Base-by-base conservation (phyloP, 2,888 invertebrate genomes). In the Harpalus rubripes region DNA sequence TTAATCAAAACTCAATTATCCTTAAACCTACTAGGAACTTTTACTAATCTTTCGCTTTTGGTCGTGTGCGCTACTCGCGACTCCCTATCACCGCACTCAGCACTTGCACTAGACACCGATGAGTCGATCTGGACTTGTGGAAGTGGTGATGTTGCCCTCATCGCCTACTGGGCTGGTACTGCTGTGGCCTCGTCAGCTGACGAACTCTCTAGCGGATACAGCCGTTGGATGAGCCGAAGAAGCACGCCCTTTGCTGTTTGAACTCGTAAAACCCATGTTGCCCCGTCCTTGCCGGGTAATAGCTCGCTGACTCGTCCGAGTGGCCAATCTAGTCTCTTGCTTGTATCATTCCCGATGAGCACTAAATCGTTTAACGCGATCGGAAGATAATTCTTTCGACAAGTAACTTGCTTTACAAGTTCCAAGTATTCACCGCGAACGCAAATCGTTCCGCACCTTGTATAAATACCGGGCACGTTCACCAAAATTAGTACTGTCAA, bases 191-290 rank as follows among this genome's bases (percentile, higher is more conserved):
- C 44, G 1, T 52, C 10, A 7, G 12, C 44, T 8, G 44, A 12
- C 6, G 44, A 10, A 52, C 44, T 3, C 44, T 52, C 44, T 7
- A 52, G 12, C 10, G 61, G 68, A 32, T 32, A 68, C 22, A 68
- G 18, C 5, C 68, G 12, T 32, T 68, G 68, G 15, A 68, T 68
- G n/a, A 39, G 39, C 3, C 68, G 68, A 7, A 68, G n/a, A 3
- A 68, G n/a, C 15, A 22, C 10, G 0, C 68, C 68, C 39, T 68
- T 22, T 32, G 18, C n/a, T n/a, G 68, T 68, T 39, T 68, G 68
- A 18, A 68, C 68, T 68, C 68, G 39, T 22, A 68, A 8, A 12
- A 68, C 22, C 26, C 68, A 2, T 2, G 16, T 16, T 26, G 16
- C 22, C n/a, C 16, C 16, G 63, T 63, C 63, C 10, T 63, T 63